A percentile compares a stretch with the other conserved stretches of the same genome.
Conservation (phyloP, 2,797 vertebrate species). For the Labeo calbasu region DNA sequence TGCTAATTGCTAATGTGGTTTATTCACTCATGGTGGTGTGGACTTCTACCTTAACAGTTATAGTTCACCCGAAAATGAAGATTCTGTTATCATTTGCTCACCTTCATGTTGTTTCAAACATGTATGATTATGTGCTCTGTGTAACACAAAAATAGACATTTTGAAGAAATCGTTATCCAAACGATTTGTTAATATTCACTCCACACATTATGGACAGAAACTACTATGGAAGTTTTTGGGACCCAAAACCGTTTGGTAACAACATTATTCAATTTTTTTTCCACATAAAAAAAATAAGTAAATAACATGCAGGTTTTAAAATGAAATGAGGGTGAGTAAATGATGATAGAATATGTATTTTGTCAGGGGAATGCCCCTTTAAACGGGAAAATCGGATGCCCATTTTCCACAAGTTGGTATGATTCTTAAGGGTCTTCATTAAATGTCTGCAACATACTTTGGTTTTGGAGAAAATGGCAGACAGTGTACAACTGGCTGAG, state of each 20-base stretch:
- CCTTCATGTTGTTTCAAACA: neutral
- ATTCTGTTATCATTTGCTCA: neutral
- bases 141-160: neutral
- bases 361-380: neutral
- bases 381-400: too few species aligned
- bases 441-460: too few species aligned
- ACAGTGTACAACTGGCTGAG: too few species aligned
- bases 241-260: too few species aligned
- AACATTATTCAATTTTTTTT: too few species aligned
- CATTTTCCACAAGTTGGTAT: too few species aligned
- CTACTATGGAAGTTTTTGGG: neutral
- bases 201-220: neutral
- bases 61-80: neutral
- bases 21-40: neutral
- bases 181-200: neutral
- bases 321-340: neutral
- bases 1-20: neutral
- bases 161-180: neutral
- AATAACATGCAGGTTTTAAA: too few species aligned
- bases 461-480: too few species aligned
- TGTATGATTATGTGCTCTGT: neutral
- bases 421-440: too few species aligned
- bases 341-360: neutral
- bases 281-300: too few species aligned
- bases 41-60: neutral